These are phyloP conservation scores for Myotis lucifugus DNA, from an alignment of 2,113 vertebrate genomes.

Conservation along the genomic window DNA sequence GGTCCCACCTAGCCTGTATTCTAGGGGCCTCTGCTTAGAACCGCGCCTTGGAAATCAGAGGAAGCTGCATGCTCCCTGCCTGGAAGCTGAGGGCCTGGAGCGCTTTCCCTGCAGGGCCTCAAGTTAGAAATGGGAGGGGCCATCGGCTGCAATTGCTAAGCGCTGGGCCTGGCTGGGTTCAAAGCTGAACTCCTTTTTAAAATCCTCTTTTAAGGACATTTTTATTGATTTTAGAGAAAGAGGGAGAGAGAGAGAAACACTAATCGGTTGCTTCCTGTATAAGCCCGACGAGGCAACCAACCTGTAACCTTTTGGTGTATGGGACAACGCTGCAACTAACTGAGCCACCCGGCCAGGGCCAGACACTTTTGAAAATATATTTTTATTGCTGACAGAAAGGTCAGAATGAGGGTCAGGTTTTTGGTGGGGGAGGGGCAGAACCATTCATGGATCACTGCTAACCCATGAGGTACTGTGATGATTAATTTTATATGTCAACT, in stretches of 20 bases:
- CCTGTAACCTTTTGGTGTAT: neutral
- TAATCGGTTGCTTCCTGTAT: neutral
- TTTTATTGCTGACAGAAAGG: neutral
- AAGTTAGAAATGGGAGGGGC: neutral
- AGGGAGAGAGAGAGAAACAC: neutral
- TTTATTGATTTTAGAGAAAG: neutral
- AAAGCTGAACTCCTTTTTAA: neutral
- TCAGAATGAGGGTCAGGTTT: neutral
- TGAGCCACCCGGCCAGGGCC: no score
- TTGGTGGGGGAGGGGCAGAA: neutral
- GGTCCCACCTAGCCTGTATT: no score
- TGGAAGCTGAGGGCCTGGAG: neutral
- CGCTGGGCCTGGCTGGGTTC: neutral
- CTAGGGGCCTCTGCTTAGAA: neutral
- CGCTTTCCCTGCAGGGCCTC: neutral
- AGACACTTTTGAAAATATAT: no score
- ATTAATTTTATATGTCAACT: neutral
- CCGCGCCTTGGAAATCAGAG: neutral
- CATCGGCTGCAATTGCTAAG: neutral
- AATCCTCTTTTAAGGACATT: neutral
- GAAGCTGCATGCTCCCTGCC: neutral
- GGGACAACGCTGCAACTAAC: neutral
- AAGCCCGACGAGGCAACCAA: neutral
- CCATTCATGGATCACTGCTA: neutral
- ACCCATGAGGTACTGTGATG: no score